These are phyloP conservation scores for Oedothorax gibbosus DNA, from an alignment of 1,140 invertebrate genomes.

Conservation along the genomic window DNA sequence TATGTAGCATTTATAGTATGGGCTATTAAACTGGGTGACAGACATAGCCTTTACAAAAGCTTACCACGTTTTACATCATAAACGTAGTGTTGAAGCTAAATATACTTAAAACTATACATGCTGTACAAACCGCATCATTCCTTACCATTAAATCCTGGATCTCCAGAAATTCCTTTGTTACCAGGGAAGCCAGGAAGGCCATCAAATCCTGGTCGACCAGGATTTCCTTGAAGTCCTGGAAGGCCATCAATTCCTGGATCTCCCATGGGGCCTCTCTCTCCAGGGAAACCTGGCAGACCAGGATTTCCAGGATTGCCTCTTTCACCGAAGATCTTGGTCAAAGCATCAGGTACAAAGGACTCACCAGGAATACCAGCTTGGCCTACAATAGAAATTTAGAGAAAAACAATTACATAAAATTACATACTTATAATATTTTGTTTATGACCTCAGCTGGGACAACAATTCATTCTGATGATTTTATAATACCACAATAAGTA, in stretches of 20 bases:
- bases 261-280: slow-evolving; percentile 62
- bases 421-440: too few relatives aligned
- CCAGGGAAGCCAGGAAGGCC: slow-evolving; percentile 64
- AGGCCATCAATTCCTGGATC: slow-evolving; percentile 52
- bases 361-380: slow-evolving; percentile 69
- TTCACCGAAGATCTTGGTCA: slow-evolving; percentile 49
- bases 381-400: slow-evolving; percentile 66
- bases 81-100: too few relatives aligned
- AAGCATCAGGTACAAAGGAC: slow-evolving; percentile 62
- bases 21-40: too few relatives aligned
- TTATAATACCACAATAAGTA: too few relatives aligned
- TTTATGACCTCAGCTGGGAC: too few relatives aligned
- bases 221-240: slow-evolving; percentile 48
- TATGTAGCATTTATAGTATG: too few relatives aligned
- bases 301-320: slow-evolving; percentile 59
- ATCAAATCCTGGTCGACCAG: slow-evolving; percentile 59
- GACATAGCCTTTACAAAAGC: too few relatives aligned
- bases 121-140: not conserved
- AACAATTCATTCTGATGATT: too few relatives aligned
- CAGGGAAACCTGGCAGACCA: slow-evolving; percentile 63
- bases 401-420: not conserved
- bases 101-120: too few relatives aligned
- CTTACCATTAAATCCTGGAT: slow-evolving; percentile 63
- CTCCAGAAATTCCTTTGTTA: slow-evolving; percentile 63
- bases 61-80: too few relatives aligned